phyloP scores from a whole-genome alignment of 2,888 invertebrate species.

The Lycia hirtaria region DNA sequence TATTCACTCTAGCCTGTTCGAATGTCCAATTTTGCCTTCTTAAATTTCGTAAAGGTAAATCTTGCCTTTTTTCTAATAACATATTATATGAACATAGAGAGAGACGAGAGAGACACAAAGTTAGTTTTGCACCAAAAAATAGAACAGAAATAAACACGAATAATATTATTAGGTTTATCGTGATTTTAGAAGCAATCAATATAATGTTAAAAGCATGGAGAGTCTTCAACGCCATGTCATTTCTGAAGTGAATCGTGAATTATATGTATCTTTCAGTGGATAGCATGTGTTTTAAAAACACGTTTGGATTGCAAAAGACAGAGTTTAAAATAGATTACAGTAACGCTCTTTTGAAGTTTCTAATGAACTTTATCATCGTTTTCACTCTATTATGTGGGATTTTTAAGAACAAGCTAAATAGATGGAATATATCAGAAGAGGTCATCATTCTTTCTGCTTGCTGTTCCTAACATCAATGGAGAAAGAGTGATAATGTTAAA shows the following conservation, averaged over 20 bases:
- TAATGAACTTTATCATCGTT: background rate
- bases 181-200: background rate
- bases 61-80: too few relatives aligned
- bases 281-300: background rate
- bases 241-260: constrained; percentile 8
- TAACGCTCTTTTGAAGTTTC: background rate
- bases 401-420: background rate
- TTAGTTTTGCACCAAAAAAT: background rate
- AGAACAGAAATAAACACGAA: too few relatives aligned
- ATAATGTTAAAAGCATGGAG: constrained; percentile 1
- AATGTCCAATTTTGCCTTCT: too few relatives aligned
- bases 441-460: too few relatives aligned
- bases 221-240: constrained; percentile 2
- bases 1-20: too few relatives aligned
- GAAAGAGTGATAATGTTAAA: too few relatives aligned
- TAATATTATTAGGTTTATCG: background rate
- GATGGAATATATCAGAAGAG: too few relatives aligned
- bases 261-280: constrained; percentile 1
- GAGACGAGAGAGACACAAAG: too few relatives aligned
- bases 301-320: constrained; percentile 1
- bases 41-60: too few relatives aligned
- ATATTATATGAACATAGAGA: too few relatives aligned
- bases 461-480: too few relatives aligned
- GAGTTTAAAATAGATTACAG: background rate
- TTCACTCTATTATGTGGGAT: too few relatives aligned